Evolutionary conservation across 2,113 vertebrate species (phyloP), one percentile per base, ranked within the genome.

Genomic region (Festucalex cinctus): DNA sequence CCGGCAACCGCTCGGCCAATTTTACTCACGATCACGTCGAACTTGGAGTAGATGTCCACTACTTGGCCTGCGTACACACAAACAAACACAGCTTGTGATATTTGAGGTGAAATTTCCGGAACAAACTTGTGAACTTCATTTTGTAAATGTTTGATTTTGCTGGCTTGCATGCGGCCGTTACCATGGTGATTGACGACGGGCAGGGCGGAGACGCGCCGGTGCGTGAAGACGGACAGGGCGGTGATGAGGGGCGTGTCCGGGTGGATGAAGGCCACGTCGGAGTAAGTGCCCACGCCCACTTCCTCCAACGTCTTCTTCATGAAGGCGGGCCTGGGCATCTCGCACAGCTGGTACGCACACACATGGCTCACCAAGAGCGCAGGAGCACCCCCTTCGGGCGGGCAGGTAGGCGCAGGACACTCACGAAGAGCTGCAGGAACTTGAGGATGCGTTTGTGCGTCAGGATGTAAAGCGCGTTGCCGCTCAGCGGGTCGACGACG

Each of bases 1-100:
- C 35, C 3, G 61, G 6, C 9, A 10, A 43, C 37, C 7, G 61
- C 10, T 1, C 26, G 9, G 3, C 7, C 48, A 20, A 10, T 90
- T 65, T 20, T 70, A 98, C 96, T 98, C 94, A 99, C 97, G 90
- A 99, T 99, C 79, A 99, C 97, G 92, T 99, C 97, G 83, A 99
- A 99, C 91, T 99, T 99, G 89, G 97, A 99, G 94, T 99, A 99
- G 94, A 99, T 98, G 91, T 99, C 96, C 88, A 98, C 97, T 82
- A 99, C 97, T 90, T 94, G 96, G 85, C 96, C 97, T 99, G n/a
- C n/a, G n/a, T n/a, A 44, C 17, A 75, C 56, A 81, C 6, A 28
- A 0, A 9, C 6, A 60, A 2, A 24, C 14, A n/a, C 8, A 4
- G 12, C 35, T 7, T 32, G 10, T 61, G 36, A 32, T 13, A 20